Percentiles rank a stretch among this genome's conserved stretches.
These are phyloP conservation scores for Noctua comes DNA, from an alignment of 2,888 invertebrate species.

Conservation along the genomic window DNA sequence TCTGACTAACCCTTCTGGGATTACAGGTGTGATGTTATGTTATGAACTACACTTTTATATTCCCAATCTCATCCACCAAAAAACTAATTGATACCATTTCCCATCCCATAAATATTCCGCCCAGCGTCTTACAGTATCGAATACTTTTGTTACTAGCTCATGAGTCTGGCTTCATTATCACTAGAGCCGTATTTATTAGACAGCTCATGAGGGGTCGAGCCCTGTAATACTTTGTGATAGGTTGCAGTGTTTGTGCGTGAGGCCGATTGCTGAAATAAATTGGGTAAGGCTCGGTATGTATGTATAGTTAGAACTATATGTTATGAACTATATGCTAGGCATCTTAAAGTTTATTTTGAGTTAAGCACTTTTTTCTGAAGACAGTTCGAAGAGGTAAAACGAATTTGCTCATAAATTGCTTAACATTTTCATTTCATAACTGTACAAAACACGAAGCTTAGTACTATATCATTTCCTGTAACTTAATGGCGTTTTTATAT, in stretches of 20 bases:
- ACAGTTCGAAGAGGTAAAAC: neutral
- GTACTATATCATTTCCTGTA: too few relatives aligned
- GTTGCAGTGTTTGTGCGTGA: neutral
- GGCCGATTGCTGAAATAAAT: neutral
- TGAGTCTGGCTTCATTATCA: constrained; percentile 28
- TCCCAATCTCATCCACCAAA: neutral
- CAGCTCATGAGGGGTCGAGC: constrained; percentile 16
- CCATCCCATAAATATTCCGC: constrained; percentile 3
- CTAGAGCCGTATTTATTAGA: constrained; percentile 24
- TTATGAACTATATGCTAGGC: neutral
- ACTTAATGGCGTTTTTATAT: too few relatives aligned
- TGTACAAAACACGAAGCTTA: too few relatives aligned
- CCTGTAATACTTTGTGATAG: neutral
- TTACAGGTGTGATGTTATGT: too few relatives aligned
- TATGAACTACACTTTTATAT: neutral
- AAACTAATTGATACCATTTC: neutral
- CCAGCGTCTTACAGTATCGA: neutral
- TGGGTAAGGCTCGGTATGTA: neutral
- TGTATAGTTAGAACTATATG: too few relatives aligned
- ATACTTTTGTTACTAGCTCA: constrained; percentile 14
- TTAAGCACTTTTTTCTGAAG: neutral
- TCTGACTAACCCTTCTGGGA: too few relatives aligned
- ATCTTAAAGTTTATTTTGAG: neutral
- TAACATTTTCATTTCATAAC: too few relatives aligned
- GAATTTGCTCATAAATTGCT: too few relatives aligned